Conservation (phyloP, 2,888 invertebrate genomes). For the Tenthredo livida region DNA sequence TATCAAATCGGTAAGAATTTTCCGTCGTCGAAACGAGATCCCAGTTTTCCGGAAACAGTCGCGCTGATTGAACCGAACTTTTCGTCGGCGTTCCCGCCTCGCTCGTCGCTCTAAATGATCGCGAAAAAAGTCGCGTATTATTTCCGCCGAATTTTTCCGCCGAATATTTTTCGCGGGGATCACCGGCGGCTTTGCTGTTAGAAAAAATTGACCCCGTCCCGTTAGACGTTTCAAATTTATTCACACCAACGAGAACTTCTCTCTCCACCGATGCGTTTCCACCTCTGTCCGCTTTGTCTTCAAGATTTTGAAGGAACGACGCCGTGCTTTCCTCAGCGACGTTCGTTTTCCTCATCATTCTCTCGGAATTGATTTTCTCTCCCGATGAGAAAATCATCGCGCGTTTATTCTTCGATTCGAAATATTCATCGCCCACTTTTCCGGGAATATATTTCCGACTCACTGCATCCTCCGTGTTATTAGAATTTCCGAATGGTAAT, state of each 20-base stretch:
- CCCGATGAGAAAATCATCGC: conserved; percentile 9
- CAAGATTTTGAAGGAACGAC: neutral
- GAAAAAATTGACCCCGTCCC: neutral
- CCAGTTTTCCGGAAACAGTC: neutral
- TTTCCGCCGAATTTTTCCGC: neutral
- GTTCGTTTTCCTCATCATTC: neutral
- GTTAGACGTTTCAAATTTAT: neutral
- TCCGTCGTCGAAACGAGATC: neutral
- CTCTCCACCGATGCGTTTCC: neutral
- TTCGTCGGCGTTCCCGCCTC: neutral
- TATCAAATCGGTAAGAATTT: neutral
- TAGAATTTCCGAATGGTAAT: neutral
- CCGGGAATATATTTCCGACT: neutral
- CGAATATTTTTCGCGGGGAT: neutral
- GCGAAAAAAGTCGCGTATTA: neutral
- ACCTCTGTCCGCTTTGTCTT: neutral
- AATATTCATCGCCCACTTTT: conserved; percentile 31
- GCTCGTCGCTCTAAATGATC: neutral
- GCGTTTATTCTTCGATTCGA: neutral
- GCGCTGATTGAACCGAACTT: neutral
- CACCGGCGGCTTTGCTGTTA: neutral
- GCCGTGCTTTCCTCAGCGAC: neutral
- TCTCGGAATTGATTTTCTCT: neutral
- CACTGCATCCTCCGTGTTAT: neutral
- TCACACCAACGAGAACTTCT: neutral